phyloP scores from a whole-genome alignment of 2,888 invertebrate genomes.

The Tanaodytes sp. region DNA sequence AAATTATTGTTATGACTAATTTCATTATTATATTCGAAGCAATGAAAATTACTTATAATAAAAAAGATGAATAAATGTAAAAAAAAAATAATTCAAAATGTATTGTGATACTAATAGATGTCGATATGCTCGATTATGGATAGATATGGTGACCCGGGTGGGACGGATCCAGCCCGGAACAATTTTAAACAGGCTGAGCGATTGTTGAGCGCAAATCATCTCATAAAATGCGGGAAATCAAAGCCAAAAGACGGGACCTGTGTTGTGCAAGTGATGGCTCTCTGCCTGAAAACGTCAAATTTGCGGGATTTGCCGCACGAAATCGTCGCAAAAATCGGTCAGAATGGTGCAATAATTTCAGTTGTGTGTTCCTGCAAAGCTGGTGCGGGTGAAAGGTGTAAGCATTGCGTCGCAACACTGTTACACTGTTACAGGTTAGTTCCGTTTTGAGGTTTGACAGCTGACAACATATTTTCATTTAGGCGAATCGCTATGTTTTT shows the following conservation, averaged over 20 bases:
- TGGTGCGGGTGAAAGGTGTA: slow-evolving; percentile 21
- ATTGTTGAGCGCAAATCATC: slow-evolving; percentile 8
- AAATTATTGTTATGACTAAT: too few species aligned
- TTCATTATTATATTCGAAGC: too few species aligned
- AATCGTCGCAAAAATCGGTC: background rate
- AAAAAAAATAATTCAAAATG: too few species aligned
- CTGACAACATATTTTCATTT: too few species aligned
- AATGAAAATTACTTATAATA: too few species aligned
- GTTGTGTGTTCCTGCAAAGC: slow-evolving; percentile 16
- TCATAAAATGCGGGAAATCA: slow-evolving; percentile 19
- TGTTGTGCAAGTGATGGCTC: background rate
- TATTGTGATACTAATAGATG: too few species aligned
- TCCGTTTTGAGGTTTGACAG: too few species aligned
- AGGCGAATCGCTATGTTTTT: background rate
- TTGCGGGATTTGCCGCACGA: slow-evolving; percentile 13
- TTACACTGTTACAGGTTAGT: slow-evolving; percentile 20
- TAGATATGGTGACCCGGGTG: background rate
- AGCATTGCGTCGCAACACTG: slow-evolving; percentile 2
- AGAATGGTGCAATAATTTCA: background rate
- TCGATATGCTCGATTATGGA: too few species aligned
- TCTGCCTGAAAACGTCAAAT: slow-evolving; percentile 8
- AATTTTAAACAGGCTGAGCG: slow-evolving; percentile 13
- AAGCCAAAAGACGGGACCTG: background rate
- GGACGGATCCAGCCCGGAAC: background rate
- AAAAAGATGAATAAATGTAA: too few species aligned